These are phyloP conservation scores for Apolygus lucorum DNA, from an alignment of 1,140 invertebrate species.

Conservation along the genomic window DNA sequence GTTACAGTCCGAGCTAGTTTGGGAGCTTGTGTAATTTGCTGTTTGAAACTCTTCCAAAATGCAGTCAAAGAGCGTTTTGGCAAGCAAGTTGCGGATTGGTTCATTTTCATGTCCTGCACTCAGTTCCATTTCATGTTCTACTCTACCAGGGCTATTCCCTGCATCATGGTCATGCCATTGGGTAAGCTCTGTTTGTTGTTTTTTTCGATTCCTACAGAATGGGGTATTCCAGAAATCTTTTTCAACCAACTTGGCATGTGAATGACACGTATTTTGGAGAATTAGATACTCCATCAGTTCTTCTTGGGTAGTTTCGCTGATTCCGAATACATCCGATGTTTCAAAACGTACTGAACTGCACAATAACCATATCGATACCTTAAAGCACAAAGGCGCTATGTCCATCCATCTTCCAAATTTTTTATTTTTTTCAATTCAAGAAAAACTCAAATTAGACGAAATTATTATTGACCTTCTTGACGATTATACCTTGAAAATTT, in stretches of 20 bases:
- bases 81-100: conserved; percentile 65
- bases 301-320: neutral
- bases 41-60: conserved; percentile 39
- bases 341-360: neutral
- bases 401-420: too few species aligned
- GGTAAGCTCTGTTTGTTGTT: conserved; percentile 47
- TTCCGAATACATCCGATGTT: neutral
- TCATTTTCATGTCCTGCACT: conserved; percentile 71
- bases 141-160: conserved; percentile 85
- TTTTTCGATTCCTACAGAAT: neutral
- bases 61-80: conserved; percentile 71
- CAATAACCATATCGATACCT: too few species aligned
- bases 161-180: conserved; percentile 86
- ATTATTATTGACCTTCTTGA: too few species aligned
- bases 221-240: neutral
- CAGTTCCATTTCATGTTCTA: conserved; percentile 99
- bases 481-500: too few species aligned
- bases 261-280: too few species aligned
- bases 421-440: too few species aligned
- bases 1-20: neutral
- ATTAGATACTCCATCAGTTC: neutral
- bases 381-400: too few species aligned
- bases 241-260: neutral
- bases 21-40: neutral
- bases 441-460: too few species aligned